Evolutionary conservation across 2,113 vertebrate species (phyloP).

Genomic region (Spea bombifrons): DNA sequence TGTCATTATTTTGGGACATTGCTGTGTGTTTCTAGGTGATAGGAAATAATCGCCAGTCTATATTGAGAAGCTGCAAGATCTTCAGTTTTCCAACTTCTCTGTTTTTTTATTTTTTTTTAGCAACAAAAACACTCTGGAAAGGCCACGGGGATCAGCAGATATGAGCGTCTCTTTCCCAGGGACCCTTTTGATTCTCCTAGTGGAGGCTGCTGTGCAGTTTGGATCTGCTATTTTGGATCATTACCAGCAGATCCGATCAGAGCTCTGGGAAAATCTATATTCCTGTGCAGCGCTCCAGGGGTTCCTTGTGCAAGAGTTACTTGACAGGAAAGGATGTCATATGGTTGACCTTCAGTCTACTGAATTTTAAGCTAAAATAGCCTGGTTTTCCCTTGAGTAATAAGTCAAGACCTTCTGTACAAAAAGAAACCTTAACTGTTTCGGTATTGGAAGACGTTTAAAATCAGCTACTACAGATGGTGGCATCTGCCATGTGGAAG

Average conservation of each 20-base stretch:
- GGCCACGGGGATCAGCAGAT: conserved; percentile 1
- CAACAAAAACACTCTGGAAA: conserved; percentile 4
- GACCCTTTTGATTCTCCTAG: conserved; percentile 6
- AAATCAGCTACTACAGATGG: too few species aligned
- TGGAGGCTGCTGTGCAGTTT: conserved; percentile 16
- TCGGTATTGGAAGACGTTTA: neutral
- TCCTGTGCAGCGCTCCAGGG: conserved; percentile 12
- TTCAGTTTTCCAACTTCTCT: conserved; percentile 17
- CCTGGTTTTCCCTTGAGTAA: conserved; percentile 10
- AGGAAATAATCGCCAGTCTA: neutral
- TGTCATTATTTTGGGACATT: too few species aligned
- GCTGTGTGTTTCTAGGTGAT: too few species aligned
- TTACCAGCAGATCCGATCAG: conserved; percentile 17
- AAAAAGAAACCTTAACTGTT: neutral
- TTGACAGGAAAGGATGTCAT: conserved; percentile 32
- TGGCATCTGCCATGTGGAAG: too few species aligned
- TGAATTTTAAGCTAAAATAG: conserved; percentile 32
- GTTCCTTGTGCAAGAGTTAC: conserved; percentile 16
- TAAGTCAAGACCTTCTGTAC: conserved; percentile 4
- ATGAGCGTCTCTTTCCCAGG: conserved; percentile 23
- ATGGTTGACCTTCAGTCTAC: conserved; percentile 6
- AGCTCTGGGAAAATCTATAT: conserved; percentile 36
- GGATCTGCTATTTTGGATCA: conserved; percentile 23
- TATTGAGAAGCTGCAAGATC: conserved; percentile 13
- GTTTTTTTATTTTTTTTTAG: conserved; percentile 19